These are phyloP conservation scores for Drepana arcuata DNA, from an alignment of 1,140 invertebrate species.

Conservation along the genomic window DNA sequence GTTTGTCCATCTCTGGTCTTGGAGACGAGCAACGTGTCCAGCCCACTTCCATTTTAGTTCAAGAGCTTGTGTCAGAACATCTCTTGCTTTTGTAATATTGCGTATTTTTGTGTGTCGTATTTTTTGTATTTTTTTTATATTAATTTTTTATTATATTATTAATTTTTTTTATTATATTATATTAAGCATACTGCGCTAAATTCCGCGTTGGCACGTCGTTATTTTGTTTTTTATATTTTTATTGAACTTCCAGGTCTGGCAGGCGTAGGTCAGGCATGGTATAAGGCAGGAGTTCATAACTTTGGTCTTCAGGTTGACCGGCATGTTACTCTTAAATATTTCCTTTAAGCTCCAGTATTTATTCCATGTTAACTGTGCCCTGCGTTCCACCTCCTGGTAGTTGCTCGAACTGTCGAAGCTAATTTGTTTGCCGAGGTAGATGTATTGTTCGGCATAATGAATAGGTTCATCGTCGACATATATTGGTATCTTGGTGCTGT, in stretches of 20 bases:
- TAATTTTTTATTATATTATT: too few relatives aligned
- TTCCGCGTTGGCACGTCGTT: neutral
- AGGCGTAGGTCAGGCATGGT: neutral
- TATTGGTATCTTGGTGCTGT: conserved; percentile 1
- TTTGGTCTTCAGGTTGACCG: conserved; percentile 1
- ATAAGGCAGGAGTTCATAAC: neutral
- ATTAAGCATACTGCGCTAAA: conserved; percentile 2
- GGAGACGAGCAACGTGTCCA: neutral
- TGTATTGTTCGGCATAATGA: conserved; percentile 5
- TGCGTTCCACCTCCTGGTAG: conserved; percentile 1
- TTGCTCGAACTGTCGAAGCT: conserved; percentile 2
- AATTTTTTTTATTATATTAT: too few relatives aligned
- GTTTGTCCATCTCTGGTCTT: neutral
- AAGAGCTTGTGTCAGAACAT: neutral
- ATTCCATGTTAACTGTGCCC: conserved; percentile 1
- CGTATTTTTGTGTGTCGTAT: neutral
- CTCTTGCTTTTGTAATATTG: neutral
- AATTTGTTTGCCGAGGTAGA: conserved; percentile 10
- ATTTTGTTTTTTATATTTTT: conserved; percentile 4
- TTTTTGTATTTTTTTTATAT: neutral
- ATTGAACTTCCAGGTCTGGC: neutral
- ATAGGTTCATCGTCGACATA: too few relatives aligned
- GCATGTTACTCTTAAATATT: conserved; percentile 2
- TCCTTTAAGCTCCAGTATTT: conserved; percentile 4
- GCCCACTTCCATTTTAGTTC: conserved; percentile 1